Evolutionary conservation across 2,113 vertebrate species (phyloP).

Genomic region (Ophiodon elongatus): DNA sequence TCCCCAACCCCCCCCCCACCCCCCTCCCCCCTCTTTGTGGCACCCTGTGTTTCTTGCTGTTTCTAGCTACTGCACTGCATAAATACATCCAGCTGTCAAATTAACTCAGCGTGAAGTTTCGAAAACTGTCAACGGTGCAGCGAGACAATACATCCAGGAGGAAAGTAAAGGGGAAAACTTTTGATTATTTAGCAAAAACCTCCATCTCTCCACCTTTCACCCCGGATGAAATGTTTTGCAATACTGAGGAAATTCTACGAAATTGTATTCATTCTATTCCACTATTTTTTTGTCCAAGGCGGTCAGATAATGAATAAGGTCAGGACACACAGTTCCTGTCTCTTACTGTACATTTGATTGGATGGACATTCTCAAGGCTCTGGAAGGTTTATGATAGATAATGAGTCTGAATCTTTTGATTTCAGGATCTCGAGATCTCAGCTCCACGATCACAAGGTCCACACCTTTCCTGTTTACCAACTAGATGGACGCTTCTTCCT

Average conservation of each 20-base stretch:
- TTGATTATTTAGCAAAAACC: constrained; percentile 4
- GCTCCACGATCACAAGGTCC: constrained; percentile 14
- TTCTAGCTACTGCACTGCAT: neutral
- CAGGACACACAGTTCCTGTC: neutral
- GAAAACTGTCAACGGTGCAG: constrained; percentile 20
- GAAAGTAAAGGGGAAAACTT: neutral
- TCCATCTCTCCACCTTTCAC: neutral
- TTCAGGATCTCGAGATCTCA: constrained; percentile 34
- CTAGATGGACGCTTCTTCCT: constrained; percentile 51
- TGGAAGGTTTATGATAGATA: constrained; percentile 1
- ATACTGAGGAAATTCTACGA: neutral
- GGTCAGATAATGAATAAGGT: neutral
- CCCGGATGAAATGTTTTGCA: neutral
- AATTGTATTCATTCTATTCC: neutral
- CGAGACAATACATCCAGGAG: neutral
- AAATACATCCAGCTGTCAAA: constrained; percentile 15
- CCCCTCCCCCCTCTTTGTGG: neutral
- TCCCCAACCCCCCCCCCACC: no score
- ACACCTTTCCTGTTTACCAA: constrained; percentile 79
- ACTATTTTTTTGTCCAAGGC: neutral
- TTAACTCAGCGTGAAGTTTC: neutral
- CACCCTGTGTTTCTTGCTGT: neutral
- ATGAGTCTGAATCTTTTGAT: constrained; percentile 7
- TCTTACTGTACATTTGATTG: neutral
- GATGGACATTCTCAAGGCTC: neutral